A percentile compares a stretch with the other conserved stretches of the same genome.
These are phyloP conservation scores for Ptilonorhynchus violaceus DNA, from an alignment of 2,113 vertebrate species.

Conservation along the genomic window DNA sequence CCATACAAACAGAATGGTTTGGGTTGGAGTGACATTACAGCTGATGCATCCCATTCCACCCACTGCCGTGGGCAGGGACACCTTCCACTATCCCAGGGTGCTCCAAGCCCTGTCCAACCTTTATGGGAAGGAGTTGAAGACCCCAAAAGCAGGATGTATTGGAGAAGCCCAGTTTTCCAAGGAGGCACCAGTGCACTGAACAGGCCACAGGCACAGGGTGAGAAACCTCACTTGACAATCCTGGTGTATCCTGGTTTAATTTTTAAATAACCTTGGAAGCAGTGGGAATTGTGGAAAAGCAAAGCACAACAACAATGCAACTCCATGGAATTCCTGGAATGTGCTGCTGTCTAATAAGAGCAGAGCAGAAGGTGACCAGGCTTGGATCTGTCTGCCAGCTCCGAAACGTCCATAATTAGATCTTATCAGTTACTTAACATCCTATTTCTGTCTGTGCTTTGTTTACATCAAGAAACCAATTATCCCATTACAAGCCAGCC, in stretches of 20 bases:
- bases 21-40: not conserved
- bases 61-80: not conserved
- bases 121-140: not conserved
- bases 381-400: not conserved
- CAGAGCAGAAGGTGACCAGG: constrained; percentile 35
- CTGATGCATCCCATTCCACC: not conserved
- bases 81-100: not conserved
- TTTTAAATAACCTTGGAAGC: not conserved
- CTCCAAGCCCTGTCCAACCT: not conserved
- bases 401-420: not conserved
- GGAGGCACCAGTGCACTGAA: rapidly evolving
- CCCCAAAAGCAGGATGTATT: not conserved
- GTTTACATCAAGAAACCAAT: constrained; percentile 38
- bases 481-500: not conserved
- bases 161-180: not conserved
- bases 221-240: not conserved
- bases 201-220: not conserved
- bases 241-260: not conserved
- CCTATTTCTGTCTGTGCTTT: not conserved
- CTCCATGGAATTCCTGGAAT: not conserved
- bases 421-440: not conserved
- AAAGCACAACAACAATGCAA: not conserved
- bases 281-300: not conserved
- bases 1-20: not conserved
- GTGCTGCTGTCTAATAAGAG: not conserved